Base-by-base conservation (phyloP, 2,888 invertebrate species). In the Blastobasis adustella region DNA sequence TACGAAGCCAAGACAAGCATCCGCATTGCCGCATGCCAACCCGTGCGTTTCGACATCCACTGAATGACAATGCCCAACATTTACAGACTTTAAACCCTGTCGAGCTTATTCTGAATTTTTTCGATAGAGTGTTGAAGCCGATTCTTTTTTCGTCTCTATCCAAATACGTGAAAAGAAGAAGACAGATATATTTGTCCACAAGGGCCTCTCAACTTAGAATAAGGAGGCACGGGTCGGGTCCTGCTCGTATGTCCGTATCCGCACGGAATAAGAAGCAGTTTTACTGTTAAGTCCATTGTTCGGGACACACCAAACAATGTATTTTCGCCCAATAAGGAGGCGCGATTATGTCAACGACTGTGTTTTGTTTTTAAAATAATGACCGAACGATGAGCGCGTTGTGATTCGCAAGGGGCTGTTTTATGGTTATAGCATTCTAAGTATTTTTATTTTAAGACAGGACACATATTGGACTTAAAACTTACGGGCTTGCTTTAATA, bases 221-320 rank as follows among this genome's bases (percentile, higher is more conserved):
- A 23, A 23, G 23, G 23, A 23, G 23, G 23, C 23, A 2, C 23
- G 23, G 23, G 23, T 23, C 23, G 23, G 23, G 23, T 23, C 23
- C 23, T 23, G 23, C 23, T 23, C 23, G 23, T 23, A 23, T 23
- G 23, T 42, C 78, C 79, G 79, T 79, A 79, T 83, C 82, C 84
- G 83, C 76, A 71, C 82, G 82, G 86, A 86, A 86, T 87, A 85
- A 85, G 84, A 87, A 88, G 67, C 79, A 85, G 82, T 65, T 76
- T 72, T 85, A 86, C 85, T 79, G 86, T 86, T 85, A 83, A 74
- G 73, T 78, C 82, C 79, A 85, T 86, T 86, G 85, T 87, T 79
- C 74, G 66, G 67, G 72, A 83, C 79, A 79, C 76, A 79, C 77
- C 68, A 69, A 82, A 84, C 85, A 83, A 81, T 84, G 86, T 86